Evolutionary conservation across 2,888 invertebrate genomes (phyloP), one percentile per base, ranked within the genome.

Genomic region (Apantesis nais): DNA sequence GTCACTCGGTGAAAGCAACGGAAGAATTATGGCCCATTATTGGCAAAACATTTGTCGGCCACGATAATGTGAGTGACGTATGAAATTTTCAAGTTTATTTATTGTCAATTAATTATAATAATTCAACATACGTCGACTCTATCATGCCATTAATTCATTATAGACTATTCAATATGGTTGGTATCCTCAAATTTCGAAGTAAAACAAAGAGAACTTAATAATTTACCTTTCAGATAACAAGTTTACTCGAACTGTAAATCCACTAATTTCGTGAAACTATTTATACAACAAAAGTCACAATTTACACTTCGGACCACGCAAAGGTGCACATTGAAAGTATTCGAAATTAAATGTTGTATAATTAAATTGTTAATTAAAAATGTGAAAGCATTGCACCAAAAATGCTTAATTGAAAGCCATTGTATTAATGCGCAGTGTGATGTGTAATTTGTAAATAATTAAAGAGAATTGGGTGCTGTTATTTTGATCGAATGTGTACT

Each of bases 301-400:
- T 79, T 79, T 78, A 83, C 78, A 83, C 74, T 79, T 74, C 65
- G 69, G 70, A 66, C 76, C 75, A 74, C 65, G 77, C 69, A 68
- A 70, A 83, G 73, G 79, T 79, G 71, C 62, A 71, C 67, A 73
- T 61, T 66, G 31, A 41, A 74, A 73, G 75, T 76, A 76, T 74
- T 78, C 75, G 62, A 72, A 82, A 84, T 84, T 79, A 74, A 81
- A 77, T 73, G 58, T 74, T 83, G 74, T 78, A 82, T 83, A 85
- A 84, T 83, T 78, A 81, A 84, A 77, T 78, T 74, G 77, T 76
- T 82, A 83, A 81, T 84, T 82, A 78, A 82, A 84, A 83, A 74
- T 74, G 70, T 72, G 72, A 71, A 74, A 65, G 68, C 76, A 69
- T 73, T 74, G 77, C 75, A 76, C 74, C 71, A 68, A 75, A 82